Base-by-base conservation (phyloP, 1,140 invertebrate genomes). In the Tetragnatha versicolor region DNA sequence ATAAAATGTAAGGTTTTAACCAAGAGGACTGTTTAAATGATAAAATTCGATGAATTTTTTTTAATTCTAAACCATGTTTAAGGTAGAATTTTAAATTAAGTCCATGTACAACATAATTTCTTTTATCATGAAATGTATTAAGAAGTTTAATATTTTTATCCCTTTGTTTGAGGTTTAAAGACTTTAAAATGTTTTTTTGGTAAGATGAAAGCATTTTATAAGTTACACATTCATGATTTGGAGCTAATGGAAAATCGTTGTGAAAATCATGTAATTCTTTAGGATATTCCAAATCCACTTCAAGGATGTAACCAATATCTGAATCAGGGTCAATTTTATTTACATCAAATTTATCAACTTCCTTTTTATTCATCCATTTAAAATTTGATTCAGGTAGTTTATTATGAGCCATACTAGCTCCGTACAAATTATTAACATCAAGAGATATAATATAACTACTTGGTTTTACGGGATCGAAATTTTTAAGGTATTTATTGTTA, bases 1-100 rank as follows among this genome's bases (percentile, higher is more conserved):
- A 63, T 7, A 45, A 12, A 4, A 76, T 63, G 20, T 76, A 76
- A 9, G 37, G 14, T 7, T 63, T 49, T 51, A 76, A 31, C 73
- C 73, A 77, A 20, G 35, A 20, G 10, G 22, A 35, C 27, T 77
- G 73, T 17, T 51, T 55, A 39, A 77, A 77, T 63, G 51, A 17
- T 22, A 77, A n/a, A 33, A 37, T 31, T 39, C 22, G 63, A 29
- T 77, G 61, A 37, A 66, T 55, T 42, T 75, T 61, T 22, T 51
- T 45, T 12, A 61, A 2, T 47, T 75, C 42, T 27, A 73, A 20
- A 29, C 35, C 69, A 2, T 35, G 37, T 9, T 45, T 31, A 17
- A 60, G 2, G 20, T 60, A 73, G 17, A 39, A 53, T 60, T 73
- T 14, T 31, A 73, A 47, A 20, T 60, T 60, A 45, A 25, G n/a